Percentiles rank a stretch among this genome's conserved stretches.
Conservation (phyloP, 2,113 vertebrate species). For the Podilymbus podiceps region DNA sequence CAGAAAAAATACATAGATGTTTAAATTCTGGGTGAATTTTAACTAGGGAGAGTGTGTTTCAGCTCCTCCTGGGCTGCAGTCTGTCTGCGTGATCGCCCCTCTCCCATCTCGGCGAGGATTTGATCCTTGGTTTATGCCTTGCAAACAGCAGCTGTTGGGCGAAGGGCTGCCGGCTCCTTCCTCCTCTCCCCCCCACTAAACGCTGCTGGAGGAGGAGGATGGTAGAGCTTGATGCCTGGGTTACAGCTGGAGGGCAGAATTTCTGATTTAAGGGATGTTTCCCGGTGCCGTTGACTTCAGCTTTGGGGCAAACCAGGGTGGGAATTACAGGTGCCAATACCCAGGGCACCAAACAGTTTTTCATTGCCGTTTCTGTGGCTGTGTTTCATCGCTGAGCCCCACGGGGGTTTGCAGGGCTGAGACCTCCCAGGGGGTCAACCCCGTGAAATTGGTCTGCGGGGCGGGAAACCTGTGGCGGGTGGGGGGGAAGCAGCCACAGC, state of each 20-base stretch:
- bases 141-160: not conserved
- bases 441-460: not conserved
- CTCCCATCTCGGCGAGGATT: accelerated
- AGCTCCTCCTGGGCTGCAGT: not conserved
- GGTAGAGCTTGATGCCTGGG: not conserved
- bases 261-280: not conserved
- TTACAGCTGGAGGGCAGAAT: not conserved
- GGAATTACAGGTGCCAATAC: not conserved
- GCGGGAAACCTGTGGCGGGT: accelerated
- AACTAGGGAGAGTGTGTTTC: not conserved
- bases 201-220: accelerated
- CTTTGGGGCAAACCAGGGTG: not conserved
- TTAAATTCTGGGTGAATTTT: not conserved
- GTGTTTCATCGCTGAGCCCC: not conserved
- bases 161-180: not conserved
- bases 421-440: accelerated
- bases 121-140: not conserved
- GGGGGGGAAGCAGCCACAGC: not conserved
- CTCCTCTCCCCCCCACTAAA: not conserved
- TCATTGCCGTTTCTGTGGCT: not conserved
- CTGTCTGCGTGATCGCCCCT: accelerated
- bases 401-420: accelerated
- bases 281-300: not conserved
- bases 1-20: not conserved
- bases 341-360: not conserved